phyloP scores from a whole-genome alignment of 2,888 invertebrate species.

The Coenonympha glycerion region DNA sequence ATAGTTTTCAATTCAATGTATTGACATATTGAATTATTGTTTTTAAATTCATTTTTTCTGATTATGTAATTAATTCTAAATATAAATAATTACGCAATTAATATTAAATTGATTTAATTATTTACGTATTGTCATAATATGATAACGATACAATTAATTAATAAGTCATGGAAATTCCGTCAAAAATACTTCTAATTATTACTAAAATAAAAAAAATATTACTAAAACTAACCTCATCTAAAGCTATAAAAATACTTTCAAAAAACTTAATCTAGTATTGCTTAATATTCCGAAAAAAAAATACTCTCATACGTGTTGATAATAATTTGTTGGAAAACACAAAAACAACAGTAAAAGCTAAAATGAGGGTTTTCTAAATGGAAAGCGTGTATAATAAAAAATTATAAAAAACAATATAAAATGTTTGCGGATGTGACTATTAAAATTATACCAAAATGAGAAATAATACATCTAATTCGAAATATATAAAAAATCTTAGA shows the following conservation, averaged over 20 bases:
- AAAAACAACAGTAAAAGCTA: no score
- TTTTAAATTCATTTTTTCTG: no score
- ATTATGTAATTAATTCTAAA: no score
- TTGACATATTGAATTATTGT: no score
- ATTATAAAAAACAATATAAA: slow-evolving; percentile 12
- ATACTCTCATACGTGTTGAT: no score
- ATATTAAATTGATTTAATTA: not conserved
- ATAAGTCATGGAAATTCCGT: not conserved
- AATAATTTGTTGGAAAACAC: no score
- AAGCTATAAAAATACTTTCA: not conserved
- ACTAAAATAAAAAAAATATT: not conserved
- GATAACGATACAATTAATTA: no score
- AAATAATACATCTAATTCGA: slow-evolving; percentile 25
- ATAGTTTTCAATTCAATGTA: no score
- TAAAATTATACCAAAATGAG: slow-evolving; percentile 36
- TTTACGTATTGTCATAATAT: no score
- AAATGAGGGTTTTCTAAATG: no score
- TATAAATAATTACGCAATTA: not conserved
- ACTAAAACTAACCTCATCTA: not conserved
- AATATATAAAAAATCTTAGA: not conserved
- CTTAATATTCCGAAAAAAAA: not conserved
- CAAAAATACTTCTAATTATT: not conserved
- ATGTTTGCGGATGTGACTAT: slow-evolving; percentile 62
- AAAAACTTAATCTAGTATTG: not conserved
- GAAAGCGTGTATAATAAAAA: no score